Conservation (phyloP, 2,888 invertebrate genomes). For the Agrochola litura region DNA sequence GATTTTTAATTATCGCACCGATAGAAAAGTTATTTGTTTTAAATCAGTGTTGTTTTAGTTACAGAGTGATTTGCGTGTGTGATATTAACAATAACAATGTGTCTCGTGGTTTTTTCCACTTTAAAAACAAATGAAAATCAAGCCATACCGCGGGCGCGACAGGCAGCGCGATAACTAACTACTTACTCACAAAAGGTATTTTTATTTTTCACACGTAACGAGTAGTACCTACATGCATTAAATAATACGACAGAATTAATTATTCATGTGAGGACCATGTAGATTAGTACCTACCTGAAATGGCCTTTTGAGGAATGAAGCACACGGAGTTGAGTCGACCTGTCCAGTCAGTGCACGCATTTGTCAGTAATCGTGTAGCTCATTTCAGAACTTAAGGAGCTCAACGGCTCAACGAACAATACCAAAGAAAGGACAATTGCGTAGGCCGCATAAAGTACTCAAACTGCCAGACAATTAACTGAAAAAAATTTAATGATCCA, state of each 20-base stretch:
- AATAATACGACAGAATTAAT: neutral
- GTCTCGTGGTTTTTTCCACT: neutral
- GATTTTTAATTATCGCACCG: neutral
- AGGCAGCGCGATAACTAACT: neutral
- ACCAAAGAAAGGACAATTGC: neutral
- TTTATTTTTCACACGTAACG: neutral
- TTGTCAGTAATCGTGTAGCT: neutral
- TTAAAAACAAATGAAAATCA: slow-evolving; percentile 2
- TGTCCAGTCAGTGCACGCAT: neutral
- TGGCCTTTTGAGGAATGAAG: neutral
- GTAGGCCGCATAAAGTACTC: neutral
- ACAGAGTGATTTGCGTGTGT: neutral
- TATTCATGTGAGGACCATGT: neutral
- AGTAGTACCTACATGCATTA: neutral
- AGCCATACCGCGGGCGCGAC: neutral
- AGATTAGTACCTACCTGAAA: neutral
- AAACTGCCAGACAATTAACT: neutral
- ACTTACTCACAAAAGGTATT: neutral
- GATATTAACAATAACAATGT: neutral
- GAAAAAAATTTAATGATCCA: neutral
- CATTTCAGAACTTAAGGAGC: neutral
- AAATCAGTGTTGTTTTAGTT: no score
- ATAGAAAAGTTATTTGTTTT: no score
- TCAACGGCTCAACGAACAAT: neutral
- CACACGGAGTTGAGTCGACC: neutral